Percentiles rank a stretch among this genome's conserved stretches.
Conservation (phyloP, 2,797 vertebrate genomes). For the Oryzias sinensis region DNA sequence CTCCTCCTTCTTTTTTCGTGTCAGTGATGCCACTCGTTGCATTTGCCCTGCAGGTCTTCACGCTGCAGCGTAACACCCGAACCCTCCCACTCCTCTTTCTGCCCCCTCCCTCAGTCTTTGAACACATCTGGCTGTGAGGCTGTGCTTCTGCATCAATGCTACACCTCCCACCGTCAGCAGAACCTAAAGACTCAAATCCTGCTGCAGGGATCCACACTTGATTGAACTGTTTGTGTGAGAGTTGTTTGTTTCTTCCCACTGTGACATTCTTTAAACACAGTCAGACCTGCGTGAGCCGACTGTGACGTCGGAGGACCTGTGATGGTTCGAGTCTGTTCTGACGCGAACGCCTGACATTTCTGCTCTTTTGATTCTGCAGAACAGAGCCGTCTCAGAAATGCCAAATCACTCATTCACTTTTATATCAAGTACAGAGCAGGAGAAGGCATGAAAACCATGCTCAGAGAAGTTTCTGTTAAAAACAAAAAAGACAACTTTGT, state of each 20-base stretch:
- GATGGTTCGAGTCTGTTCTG: no score
- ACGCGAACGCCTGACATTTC: no score
- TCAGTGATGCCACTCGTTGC: no score
- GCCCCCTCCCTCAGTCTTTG: constrained; percentile 4
- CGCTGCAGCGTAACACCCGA: neutral
- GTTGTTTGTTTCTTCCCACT: neutral
- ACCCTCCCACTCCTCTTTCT: constrained; percentile 5
- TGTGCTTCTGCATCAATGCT: constrained; percentile 35
- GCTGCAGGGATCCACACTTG: constrained; percentile 12
- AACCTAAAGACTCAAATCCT: constrained; percentile 18
- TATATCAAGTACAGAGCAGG: neutral
- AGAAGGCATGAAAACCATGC: no score
- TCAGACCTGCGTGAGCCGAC: no score
- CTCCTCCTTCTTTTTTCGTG: no score
- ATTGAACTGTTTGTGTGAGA: constrained; percentile 16
- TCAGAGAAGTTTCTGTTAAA: no score
- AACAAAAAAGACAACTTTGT: no score
- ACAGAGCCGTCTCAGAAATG: no score
- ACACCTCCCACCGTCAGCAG: constrained; percentile 41
- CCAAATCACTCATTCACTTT: neutral
- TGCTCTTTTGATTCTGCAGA: no score
- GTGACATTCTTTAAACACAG: neutral
- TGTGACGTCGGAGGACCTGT: no score
- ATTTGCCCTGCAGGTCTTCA: constrained; percentile 8
- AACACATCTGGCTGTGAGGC: constrained; percentile 29